Base-by-base conservation (phyloP, 23 tunicate species). In the Ascidia mentula region DNA sequence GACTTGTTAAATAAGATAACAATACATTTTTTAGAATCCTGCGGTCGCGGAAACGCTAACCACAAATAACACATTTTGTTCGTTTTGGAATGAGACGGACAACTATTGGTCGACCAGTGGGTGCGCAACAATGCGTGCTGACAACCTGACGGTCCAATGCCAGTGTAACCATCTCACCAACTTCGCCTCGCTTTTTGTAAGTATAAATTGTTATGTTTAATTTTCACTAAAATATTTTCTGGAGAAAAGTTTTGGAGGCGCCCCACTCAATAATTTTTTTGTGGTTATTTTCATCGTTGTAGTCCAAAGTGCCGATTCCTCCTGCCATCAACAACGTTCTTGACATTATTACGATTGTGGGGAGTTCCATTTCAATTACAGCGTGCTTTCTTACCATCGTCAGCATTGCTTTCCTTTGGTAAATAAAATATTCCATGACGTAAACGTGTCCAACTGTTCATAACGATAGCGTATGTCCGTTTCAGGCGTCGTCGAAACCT, bases 121-220 rank as follows among this genome's bases (percentile, higher is more conserved):
- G 24, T 74, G 77, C 42, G 42, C 24, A 30, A 40, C 42, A 30
- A 31, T 36, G 39, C 24, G 20, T 28, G 42, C 40, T 12, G 17
- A 35, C 42, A 74, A 74, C 42, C 0, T 26, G 42, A 34, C 77
- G 33, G 40, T 45, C 18, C 36, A 12, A 12, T 74, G 77, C 42
- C 33, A 39, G 42, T 74, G 77, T 26, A 28, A 74, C 42, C 77
- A 74, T 28, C 40, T 74, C 46, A 74, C 77, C 40, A 74, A 40
- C 42, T 74, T 74, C 37, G 77, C 77, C 40, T 36, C 77, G 26
- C 37, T 74, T 30, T 37, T 74, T 35, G 77, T 74, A 35, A 36
- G 40, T 74, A 18, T 34, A 42, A 9, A 12, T 42, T 42, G 53
- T 42, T 42, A 42, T 42, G 53, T 42, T 12, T 42, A 12, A 12